A percentile compares a stretch with the other conserved stretches of the same genome.
Conservation (phyloP, 2,888 invertebrate genomes). For the Notocelia uddmanniana region DNA sequence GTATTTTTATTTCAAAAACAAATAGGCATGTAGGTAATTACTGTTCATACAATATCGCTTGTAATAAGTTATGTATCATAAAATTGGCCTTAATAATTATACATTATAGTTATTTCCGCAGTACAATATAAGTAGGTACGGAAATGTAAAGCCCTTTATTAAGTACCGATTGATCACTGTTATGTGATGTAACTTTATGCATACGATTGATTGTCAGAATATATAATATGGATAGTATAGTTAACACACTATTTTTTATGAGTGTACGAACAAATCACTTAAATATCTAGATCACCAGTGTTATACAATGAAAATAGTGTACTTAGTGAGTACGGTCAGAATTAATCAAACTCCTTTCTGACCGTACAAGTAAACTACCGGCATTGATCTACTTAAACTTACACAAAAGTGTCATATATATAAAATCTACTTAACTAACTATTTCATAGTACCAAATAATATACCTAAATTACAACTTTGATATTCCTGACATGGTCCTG, state of each 20-base stretch:
- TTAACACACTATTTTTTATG: not conserved
- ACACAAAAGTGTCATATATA: not conserved
- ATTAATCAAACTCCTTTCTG: not conserved
- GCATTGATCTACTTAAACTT: not conserved
- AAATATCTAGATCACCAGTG: too few relatives aligned
- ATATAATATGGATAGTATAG: not conserved
- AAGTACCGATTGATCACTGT: conserved; percentile 62
- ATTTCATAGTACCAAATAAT: not conserved
- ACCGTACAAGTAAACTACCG: not conserved
- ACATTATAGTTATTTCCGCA: conserved; percentile 22
- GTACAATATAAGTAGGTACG: conserved; percentile 21
- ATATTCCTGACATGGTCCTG: not conserved
- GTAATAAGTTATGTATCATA: conserved; percentile 13
- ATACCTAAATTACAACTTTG: not conserved
- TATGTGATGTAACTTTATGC: conserved; percentile 28
- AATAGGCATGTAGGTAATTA: too few relatives aligned
- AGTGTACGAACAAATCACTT: not conserved
- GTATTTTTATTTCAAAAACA: conserved; percentile 26
- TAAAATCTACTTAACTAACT: not conserved
- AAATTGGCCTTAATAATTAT: conserved; percentile 3
- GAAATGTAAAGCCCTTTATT: conserved; percentile 48
- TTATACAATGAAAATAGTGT: too few relatives aligned
- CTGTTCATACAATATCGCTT: conserved; percentile 1
- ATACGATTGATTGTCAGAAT: not conserved
- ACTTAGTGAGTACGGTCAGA: not conserved